Conservation (phyloP, 2,888 invertebrate species). For the Monopis laevigella region DNA sequence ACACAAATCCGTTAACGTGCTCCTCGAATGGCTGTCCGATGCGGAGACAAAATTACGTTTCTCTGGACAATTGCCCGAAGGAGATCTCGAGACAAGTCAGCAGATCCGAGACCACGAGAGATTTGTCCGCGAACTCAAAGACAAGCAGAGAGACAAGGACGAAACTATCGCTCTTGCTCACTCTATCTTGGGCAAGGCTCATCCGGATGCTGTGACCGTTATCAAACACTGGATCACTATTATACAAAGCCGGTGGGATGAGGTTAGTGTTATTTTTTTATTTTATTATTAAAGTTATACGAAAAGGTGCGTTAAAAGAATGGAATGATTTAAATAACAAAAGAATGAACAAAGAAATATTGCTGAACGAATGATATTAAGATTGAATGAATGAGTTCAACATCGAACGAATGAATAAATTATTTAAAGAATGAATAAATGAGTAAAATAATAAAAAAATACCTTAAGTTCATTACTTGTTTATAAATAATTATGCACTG, state of each 20-base stretch:
- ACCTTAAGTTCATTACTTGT: too few relatives aligned
- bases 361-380: too few relatives aligned
- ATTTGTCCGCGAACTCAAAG: constrained; percentile 82
- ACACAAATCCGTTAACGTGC: constrained; percentile 92
- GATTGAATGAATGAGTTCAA: too few relatives aligned
- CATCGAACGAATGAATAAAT: too few relatives aligned
- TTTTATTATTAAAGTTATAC: too few relatives aligned
- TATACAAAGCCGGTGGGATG: constrained; percentile 95
- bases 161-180: constrained; percentile 88
- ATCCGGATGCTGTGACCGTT: constrained; percentile 97
- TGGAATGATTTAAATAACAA: too few relatives aligned
- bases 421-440: too few relatives aligned
- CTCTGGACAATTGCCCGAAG: constrained; percentile 90
- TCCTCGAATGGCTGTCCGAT: constrained; percentile 96
- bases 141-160: constrained; percentile 88
- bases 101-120: constrained; percentile 86
- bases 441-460: too few relatives aligned
- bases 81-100: constrained; percentile 84
- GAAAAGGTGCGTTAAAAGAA: too few relatives aligned
- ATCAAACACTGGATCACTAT: constrained; percentile 99
- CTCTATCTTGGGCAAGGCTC: constrained; percentile 89
- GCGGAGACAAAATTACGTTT: constrained; percentile 95
- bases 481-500: too few relatives aligned
- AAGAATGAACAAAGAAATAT: too few relatives aligned
- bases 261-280: constrained; percentile 75